Evolutionary conservation across 1,140 invertebrate genomes (phyloP).

Genomic region (Platyscapa corneri): DNA sequence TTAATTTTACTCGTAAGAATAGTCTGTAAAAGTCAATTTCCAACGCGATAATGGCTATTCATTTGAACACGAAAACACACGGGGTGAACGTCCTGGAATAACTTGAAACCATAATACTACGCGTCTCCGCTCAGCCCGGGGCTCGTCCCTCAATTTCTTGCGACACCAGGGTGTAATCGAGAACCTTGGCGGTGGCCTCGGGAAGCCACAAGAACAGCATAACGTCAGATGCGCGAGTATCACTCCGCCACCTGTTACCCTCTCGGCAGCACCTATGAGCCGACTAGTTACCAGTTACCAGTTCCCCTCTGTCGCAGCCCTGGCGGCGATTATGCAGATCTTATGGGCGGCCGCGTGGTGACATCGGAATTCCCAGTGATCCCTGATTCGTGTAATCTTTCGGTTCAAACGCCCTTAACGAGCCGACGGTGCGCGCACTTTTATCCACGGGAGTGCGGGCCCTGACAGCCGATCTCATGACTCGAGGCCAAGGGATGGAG

Average conservation of each 20-base stretch:
- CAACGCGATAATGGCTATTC: not conserved
- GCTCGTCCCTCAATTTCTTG: not conserved
- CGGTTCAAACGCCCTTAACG: not conserved
- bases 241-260: not conserved
- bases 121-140: not conserved
- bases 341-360: constrained; percentile 6
- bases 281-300: no score
- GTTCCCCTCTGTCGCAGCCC: not conserved
- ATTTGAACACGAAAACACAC: not conserved
- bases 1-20: not conserved
- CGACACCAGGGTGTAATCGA: constrained; percentile 10
- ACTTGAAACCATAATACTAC: constrained; percentile 16
- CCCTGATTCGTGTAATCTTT: constrained; percentile 50
- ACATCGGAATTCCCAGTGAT: constrained; percentile 52
- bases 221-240: not conserved
- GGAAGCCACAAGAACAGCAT: not conserved
- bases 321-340: not conserved
- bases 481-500: no score
- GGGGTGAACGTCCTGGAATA: constrained; percentile 5
- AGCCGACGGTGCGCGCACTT: no score
- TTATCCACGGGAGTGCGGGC: no score
- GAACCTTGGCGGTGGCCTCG: not conserved
- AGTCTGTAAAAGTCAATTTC: not conserved
- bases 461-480: no score
- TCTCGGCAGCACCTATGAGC: not conserved